These are phyloP conservation scores for Ophthalmolycus amberensis DNA, from an alignment of 2,113 vertebrate species.

Conservation along the genomic window DNA sequence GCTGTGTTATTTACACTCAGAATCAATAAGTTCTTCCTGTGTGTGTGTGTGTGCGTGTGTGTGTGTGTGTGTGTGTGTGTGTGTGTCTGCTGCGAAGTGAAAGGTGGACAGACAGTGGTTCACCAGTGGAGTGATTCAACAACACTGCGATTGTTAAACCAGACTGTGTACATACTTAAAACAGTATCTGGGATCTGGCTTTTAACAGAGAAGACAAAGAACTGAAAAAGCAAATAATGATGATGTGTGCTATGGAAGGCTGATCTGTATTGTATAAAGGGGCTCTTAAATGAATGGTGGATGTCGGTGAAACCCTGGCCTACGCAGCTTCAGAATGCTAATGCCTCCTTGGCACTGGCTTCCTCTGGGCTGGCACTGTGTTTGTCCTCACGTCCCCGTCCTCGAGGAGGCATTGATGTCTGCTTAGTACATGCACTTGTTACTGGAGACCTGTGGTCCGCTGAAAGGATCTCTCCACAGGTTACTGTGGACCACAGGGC, in stretches of 20 bases:
- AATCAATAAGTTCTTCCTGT: conserved; percentile 71
- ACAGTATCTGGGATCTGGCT: conserved; percentile 3
- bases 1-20: conserved; percentile 69
- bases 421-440: conserved; percentile 44
- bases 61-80: conserved; percentile 49
- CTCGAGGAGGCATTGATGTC: conserved; percentile 42
- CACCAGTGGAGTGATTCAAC: conserved; percentile 22
- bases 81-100: conserved; percentile 55
- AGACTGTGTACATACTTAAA: conserved; percentile 11
- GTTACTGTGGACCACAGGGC: conserved; percentile 53
- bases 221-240: neutral
- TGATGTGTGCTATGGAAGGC: neutral
- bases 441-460: conserved; percentile 47
- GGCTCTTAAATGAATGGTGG: conserved; percentile 9
- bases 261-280: neutral
- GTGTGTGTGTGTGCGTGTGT: conserved; percentile 47
- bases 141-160: conserved; percentile 3
- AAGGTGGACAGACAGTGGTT: conserved; percentile 30
- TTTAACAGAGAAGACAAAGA: neutral
- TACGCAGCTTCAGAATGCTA: conserved; percentile 47
- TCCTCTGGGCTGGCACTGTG: conserved; percentile 27
- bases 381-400: conserved; percentile 47
- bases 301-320: conserved; percentile 21
- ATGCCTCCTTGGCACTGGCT: conserved; percentile 41
- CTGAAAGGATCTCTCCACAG: conserved; percentile 56